Conservation (phyloP, 2,888 invertebrate species). For the Macrophya annulata region DNA sequence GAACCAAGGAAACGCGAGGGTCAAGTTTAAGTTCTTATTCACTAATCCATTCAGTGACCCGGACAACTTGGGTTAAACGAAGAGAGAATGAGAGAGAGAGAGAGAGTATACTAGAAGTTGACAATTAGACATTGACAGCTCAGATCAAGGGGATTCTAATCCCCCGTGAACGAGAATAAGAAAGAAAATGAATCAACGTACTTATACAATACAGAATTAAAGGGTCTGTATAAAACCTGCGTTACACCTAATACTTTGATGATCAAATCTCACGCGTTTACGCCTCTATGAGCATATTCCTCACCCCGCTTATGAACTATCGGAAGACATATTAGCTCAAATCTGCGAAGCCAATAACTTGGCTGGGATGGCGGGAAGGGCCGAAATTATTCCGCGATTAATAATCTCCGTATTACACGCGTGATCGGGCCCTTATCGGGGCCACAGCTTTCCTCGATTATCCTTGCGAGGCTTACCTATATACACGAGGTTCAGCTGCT, state of each 20-base stretch:
- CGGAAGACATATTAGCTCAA: conserved; percentile 77
- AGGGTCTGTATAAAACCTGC: not conserved
- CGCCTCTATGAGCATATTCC: conserved; percentile 65
- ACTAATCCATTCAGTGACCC: not conserved
- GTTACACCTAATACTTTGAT: conserved; percentile 21
- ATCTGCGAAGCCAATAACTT: conserved; percentile 77
- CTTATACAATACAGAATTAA: not conserved
- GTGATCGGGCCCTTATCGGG: conserved; percentile 74
- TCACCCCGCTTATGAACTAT: conserved; percentile 73
- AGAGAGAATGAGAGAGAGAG: not conserved
- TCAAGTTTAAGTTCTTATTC: conserved; percentile 21
- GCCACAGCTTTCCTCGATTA: conserved; percentile 64
- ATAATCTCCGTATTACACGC: conserved; percentile 78
- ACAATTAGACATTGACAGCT: conserved; percentile 15
- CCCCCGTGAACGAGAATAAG: not conserved
- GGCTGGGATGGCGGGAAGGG: conserved; percentile 66
- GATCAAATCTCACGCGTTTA: conserved; percentile 68
- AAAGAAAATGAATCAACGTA: not conserved
- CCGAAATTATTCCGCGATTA: conserved; percentile 77
- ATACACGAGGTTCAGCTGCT: conserved; percentile 58
- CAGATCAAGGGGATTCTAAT: not conserved
- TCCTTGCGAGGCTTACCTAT: conserved; percentile 59
- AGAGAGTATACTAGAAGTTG: not conserved
- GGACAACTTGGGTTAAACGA: conserved; percentile 4
- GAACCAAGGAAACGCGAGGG: conserved; percentile 17